Evolutionary conservation across 2,113 vertebrate genomes (phyloP).

Genomic region (Dromaius novaehollandiae): DNA sequence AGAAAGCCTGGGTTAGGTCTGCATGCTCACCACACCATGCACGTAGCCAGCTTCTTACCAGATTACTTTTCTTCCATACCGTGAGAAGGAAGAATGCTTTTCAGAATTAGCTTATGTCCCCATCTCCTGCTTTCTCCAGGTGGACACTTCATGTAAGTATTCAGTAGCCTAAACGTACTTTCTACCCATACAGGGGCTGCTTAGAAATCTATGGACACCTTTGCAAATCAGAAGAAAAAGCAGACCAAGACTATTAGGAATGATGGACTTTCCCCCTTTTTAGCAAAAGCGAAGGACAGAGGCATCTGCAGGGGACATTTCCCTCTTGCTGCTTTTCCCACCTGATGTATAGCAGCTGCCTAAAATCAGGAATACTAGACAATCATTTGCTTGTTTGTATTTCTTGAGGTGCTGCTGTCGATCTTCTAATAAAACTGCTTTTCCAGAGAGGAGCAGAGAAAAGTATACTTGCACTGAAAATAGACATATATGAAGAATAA

Average conservation of each 20-base stretch:
- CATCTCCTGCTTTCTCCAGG: not conserved
- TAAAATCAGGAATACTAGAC: not conserved
- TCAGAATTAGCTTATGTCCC: not conserved
- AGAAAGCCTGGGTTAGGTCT: not conserved
- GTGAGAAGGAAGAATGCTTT: not conserved
- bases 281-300: not conserved
- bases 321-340: not conserved
- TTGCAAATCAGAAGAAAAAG: conserved; percentile 71
- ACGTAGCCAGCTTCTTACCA: not conserved
- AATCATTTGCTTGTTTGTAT: not conserved
- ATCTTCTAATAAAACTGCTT: not conserved
- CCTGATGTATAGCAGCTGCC: not conserved
- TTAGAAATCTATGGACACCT: conserved; percentile 78
- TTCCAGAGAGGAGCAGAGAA: not conserved
- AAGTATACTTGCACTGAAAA: not conserved
- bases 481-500: not conserved
- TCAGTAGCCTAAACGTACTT: not conserved
- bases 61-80: not conserved
- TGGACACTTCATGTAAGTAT: not conserved
- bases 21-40: accelerated
- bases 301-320: not conserved
- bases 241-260: conserved; percentile 45
- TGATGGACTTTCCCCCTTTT: not conserved
- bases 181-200: conserved; percentile 73
- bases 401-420: not conserved